Conservation (phyloP, 2,888 invertebrate genomes). For the Molorchus minor region DNA sequence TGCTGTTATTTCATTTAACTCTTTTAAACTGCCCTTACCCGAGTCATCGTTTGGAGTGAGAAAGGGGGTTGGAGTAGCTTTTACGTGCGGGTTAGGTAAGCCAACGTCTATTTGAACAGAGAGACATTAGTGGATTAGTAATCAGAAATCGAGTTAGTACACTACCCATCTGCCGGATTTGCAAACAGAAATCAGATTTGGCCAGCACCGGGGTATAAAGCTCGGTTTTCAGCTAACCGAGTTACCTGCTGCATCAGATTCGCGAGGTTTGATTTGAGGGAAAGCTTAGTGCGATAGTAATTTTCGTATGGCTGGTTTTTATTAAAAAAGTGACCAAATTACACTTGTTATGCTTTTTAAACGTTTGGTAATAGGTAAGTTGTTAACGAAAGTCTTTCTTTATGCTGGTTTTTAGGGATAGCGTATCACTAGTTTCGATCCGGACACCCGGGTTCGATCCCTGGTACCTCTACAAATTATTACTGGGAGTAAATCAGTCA, state of each 20-base stretch:
- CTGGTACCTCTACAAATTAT: too few species aligned
- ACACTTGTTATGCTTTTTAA: too few species aligned
- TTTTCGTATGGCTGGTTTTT: too few species aligned
- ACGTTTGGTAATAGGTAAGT: too few species aligned
- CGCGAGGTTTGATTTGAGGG: too few species aligned
- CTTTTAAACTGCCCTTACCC: slow-evolving; percentile 66
- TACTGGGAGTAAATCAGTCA: too few species aligned
- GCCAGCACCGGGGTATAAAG: slow-evolving; percentile 5
- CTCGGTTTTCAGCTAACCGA: not conserved
- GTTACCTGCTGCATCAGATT: not conserved
- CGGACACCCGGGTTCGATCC: too few species aligned
- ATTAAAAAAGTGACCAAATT: too few species aligned
- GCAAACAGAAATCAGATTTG: slow-evolving; percentile 12
- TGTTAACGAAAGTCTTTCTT: too few species aligned
- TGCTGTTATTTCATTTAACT: not conserved
- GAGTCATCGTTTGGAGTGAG: slow-evolving; percentile 72
- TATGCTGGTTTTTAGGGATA: too few species aligned
- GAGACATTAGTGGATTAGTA: slow-evolving; percentile 27
- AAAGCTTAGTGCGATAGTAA: too few species aligned
- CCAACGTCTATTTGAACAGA: slow-evolving; percentile 63
- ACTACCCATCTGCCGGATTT: slow-evolving; percentile 12
- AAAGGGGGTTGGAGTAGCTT: slow-evolving; percentile 73
- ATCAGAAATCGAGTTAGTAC: slow-evolving; percentile 14
- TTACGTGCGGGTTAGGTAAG: slow-evolving; percentile 68
- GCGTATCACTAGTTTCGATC: too few species aligned